Conservation (phyloP, 2,888 invertebrate species). For the Cecidostiba fungosa region DNA sequence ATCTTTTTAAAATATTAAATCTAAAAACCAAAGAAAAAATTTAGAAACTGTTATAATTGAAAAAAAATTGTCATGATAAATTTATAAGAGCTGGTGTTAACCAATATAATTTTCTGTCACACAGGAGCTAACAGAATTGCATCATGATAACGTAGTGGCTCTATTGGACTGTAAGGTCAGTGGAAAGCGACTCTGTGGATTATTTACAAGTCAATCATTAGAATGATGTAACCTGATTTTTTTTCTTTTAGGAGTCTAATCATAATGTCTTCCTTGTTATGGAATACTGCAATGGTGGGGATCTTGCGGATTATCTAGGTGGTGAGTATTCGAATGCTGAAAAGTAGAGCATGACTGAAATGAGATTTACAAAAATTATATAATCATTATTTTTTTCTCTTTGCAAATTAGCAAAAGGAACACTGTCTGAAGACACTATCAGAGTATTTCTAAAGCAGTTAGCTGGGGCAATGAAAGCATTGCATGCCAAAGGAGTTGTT, state of each 20-base stretch:
- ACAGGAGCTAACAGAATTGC: constrained; percentile 96
- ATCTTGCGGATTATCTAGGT: constrained; percentile 97
- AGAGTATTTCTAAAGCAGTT: constrained; percentile 96
- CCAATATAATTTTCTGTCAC: constrained; percentile 62
- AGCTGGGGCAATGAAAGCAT: constrained; percentile 98
- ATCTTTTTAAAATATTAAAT: background rate
- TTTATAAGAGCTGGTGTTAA: background rate
- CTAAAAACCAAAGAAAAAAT: background rate
- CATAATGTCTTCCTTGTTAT: constrained; percentile 98
- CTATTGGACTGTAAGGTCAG: constrained; percentile 95
- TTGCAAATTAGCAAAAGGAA: constrained; percentile 87
- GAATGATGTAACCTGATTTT: constrained; percentile 62
- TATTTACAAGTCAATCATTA: constrained; percentile 37
- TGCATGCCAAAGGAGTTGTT: constrained; percentile 98
- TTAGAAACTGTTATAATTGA: background rate
- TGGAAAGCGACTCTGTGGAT: constrained; percentile 53
- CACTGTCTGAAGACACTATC: constrained; percentile 98
- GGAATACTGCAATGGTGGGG: constrained; percentile 99
- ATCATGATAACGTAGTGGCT: constrained; percentile 99
- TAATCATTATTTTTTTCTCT: background rate
- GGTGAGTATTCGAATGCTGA: constrained; percentile 79
- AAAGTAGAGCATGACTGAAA: background rate
- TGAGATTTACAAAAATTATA: background rate
- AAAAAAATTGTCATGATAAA: background rate
- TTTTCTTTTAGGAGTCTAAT: constrained; percentile 87